Conservation (phyloP, 2,888 invertebrate species). For the Choristoneura rosaceana region DNA sequence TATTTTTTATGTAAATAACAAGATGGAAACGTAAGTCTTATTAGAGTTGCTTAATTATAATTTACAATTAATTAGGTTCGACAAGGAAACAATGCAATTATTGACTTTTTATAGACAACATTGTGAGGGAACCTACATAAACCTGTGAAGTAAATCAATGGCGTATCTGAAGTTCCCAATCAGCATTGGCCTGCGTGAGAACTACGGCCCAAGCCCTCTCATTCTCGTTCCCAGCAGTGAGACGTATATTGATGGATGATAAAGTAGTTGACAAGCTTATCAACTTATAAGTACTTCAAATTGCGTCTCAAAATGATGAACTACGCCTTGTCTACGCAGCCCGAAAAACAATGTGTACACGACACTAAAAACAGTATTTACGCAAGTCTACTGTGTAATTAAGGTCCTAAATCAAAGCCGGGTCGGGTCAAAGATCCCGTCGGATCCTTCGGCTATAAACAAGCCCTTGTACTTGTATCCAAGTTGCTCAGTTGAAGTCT, state of each 20-base stretch:
- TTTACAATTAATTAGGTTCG: neutral
- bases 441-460: slow-evolving; percentile 26
- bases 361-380: slow-evolving; percentile 23
- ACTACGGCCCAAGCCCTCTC: too few species aligned
- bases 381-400: slow-evolving; percentile 26
- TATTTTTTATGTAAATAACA: neutral
- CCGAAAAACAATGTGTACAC: slow-evolving; percentile 9
- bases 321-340: neutral
- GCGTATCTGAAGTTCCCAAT: too few species aligned
- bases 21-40: neutral
- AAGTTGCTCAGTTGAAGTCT: slow-evolving; percentile 30
- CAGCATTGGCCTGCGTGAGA: too few species aligned
- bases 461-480: slow-evolving; percentile 13
- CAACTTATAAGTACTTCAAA: neutral
- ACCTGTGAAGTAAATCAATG: too few species aligned
- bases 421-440: slow-evolving; percentile 34
- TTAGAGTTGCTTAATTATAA: neutral
- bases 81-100: neutral
- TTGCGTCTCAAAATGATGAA: neutral
- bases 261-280: too few species aligned
- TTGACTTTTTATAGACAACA: too few species aligned
- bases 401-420: slow-evolving; percentile 36
- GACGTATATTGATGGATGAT: too few species aligned
- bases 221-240: too few species aligned
- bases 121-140: too few species aligned